Conservation (phyloP, 2,113 vertebrate genomes). For the Sialia sialis region DNA sequence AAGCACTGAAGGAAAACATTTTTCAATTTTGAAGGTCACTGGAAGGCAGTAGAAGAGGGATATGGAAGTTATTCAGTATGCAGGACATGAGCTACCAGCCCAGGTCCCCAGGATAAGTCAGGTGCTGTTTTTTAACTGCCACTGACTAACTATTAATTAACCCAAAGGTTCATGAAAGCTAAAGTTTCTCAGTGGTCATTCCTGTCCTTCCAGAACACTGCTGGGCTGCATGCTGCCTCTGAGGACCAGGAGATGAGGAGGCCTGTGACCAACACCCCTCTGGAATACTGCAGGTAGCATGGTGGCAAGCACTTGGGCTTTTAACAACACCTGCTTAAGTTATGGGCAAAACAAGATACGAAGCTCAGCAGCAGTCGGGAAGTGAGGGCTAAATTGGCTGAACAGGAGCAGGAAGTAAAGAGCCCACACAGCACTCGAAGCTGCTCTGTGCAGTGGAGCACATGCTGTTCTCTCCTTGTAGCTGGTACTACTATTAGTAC, state of each 20-base stretch:
- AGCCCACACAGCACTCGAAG: background rate
- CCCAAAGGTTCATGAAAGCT: background rate
- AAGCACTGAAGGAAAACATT: background rate
- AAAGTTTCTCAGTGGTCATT: background rate
- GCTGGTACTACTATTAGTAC: background rate
- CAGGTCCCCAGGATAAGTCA: background rate
- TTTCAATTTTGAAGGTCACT: background rate
- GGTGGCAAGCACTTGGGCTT: background rate
- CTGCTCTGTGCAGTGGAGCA: background rate
- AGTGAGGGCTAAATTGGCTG: background rate
- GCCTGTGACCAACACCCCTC: background rate
- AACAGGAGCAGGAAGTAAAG: background rate
- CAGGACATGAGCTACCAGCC: background rate
- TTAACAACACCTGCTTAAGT: background rate
- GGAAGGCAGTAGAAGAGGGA: background rate
- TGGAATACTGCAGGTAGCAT: fast-evolving
- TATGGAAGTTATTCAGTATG: background rate
- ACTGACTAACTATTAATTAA: background rate
- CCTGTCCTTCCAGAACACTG: conserved; percentile 1
- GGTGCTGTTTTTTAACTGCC: background rate
- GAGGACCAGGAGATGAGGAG: background rate
- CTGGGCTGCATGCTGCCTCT: background rate
- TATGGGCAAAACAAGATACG: background rate
- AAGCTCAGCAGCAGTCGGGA: background rate
- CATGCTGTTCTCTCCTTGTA: background rate